phyloP scores from a whole-genome alignment of 1,140 invertebrate genomes.

The Drosophila willistoni region DNA sequence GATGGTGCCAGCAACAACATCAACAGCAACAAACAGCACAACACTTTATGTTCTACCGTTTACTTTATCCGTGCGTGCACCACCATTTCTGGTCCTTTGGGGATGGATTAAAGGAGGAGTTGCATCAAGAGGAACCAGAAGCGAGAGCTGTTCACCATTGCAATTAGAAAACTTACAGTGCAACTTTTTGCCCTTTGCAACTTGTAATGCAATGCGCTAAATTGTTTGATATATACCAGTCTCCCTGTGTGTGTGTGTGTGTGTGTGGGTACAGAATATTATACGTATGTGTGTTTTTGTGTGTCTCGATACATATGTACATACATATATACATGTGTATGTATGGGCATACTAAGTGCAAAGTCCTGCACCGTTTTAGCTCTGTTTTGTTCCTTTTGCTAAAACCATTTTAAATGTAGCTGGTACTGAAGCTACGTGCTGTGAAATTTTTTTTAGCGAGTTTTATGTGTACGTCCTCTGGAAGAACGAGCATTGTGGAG shows the following conservation, averaged over 20 bases:
- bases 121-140: background rate
- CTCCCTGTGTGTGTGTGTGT: too few relatives aligned
- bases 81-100: constrained; percentile 47
- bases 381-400: constrained; percentile 42
- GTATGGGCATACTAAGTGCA: constrained; percentile 63
- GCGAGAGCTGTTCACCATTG: constrained; percentile 40
- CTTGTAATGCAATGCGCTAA: constrained; percentile 74
- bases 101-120: background rate
- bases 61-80: constrained; percentile 59
- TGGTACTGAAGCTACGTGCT: constrained; percentile 57
- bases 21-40: constrained; percentile 39
- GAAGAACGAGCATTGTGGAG: constrained; percentile 38
- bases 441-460: constrained; percentile 76
- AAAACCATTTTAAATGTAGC: constrained; percentile 32
- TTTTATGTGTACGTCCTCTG: constrained; percentile 62
- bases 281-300: too few relatives aligned
- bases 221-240: constrained; percentile 57
- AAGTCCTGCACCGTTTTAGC: constrained; percentile 58
- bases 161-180: constrained; percentile 72
- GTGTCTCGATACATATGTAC: background rate
- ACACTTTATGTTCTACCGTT: constrained; percentile 25
- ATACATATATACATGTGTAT: constrained; percentile 13
- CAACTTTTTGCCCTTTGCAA: constrained; percentile 54
- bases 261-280: too few relatives aligned
- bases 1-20: constrained; percentile 62